Evolutionary conservation across 2,113 vertebrate genomes (phyloP).

Genomic region (Lamprologus ornatipinnis): DNA sequence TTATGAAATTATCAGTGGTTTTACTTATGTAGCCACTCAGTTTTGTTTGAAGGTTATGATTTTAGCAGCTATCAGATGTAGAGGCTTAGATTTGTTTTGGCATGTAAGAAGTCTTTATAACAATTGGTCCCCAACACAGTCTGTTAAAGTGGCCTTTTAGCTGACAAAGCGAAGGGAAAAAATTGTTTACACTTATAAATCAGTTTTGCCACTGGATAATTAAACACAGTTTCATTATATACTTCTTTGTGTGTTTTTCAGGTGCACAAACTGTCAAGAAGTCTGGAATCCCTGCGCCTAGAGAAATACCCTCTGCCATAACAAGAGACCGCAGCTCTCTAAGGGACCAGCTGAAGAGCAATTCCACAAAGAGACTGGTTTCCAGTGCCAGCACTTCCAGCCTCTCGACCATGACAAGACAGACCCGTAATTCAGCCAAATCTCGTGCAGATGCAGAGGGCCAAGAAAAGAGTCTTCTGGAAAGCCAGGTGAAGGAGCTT

Average conservation of each 20-base stretch:
- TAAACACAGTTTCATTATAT: not conserved
- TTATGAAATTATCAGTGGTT: not conserved
- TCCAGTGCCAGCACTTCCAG: slow-evolving; percentile 84
- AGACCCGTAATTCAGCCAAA: slow-evolving; percentile 73
- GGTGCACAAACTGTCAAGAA: slow-evolving; percentile 77
- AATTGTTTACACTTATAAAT: not conserved
- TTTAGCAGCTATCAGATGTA: not conserved
- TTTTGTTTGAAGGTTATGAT: not conserved
- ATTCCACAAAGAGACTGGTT: slow-evolving; percentile 76
- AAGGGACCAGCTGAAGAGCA: slow-evolving; percentile 70
- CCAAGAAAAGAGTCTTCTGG: slow-evolving; percentile 77
- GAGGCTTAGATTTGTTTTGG: not conserved
- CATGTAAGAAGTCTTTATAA: not conserved
- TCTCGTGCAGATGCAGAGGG: slow-evolving; percentile 77
- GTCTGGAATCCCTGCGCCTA: slow-evolving; percentile 88
- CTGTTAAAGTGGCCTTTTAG: not conserved
- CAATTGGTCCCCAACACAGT: not conserved
- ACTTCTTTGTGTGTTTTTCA: slow-evolving; percentile 38
- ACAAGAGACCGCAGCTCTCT: slow-evolving; percentile 79
- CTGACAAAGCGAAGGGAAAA: not conserved
- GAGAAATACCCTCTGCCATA: slow-evolving; percentile 75
- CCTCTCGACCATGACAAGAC: slow-evolving; percentile 79
- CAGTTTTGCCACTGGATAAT: not conserved
- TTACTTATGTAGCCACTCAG: not conserved
- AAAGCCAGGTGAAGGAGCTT: slow-evolving; percentile 89